Base-by-base conservation (phyloP, 2,888 invertebrate genomes). In the Lysandra coridon region DNA sequence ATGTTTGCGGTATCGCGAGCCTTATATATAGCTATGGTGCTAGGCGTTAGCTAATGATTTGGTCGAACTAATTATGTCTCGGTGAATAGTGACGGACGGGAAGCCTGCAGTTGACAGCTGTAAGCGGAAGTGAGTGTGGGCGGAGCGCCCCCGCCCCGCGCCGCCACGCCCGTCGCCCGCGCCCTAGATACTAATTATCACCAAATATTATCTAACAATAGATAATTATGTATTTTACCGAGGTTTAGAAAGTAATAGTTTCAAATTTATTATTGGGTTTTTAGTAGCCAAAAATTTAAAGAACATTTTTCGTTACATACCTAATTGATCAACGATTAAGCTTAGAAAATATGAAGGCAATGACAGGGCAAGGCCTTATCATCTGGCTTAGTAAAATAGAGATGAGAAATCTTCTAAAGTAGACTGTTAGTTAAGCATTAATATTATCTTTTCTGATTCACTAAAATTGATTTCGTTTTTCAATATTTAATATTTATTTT, bases 41-140 rank as follows among this genome's bases (percentile, higher is more conserved):
- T 37, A 37, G 57, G 14, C 14, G 17, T 57, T 64, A 30, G n/a
- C 64, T 64, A 4, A 23, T 64, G 23, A 69, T 69, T 14, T 17
- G 33, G 33, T 57, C 57, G 17, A 57, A 69, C 69, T 69, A 76
- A 57, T 76, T 17, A 57, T 1, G 78, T n/a, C 30, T 14, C 10
- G 64, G 37, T 37, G 79, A 78, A 53, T 78, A 64, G 69, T 79
- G 79, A 78, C 75, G 57, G 75, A 49, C 79, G 80, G 80, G 79
- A 80, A 81, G 83, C 81, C 78, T 82, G 84, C 83, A 84, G 84
- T 83, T 84, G 82, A 83, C 81, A 85, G 87, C 87, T 90, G 93
- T 93, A 94, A 92, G 88, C 93, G 94, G 94, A 94, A 94, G 91
- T 91, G 86, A 88, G 87, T 86, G 93, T 94, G 92, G 94, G 94